Conservation (phyloP, 2,797 vertebrate species). For the Propithecus perrieri region DNA sequence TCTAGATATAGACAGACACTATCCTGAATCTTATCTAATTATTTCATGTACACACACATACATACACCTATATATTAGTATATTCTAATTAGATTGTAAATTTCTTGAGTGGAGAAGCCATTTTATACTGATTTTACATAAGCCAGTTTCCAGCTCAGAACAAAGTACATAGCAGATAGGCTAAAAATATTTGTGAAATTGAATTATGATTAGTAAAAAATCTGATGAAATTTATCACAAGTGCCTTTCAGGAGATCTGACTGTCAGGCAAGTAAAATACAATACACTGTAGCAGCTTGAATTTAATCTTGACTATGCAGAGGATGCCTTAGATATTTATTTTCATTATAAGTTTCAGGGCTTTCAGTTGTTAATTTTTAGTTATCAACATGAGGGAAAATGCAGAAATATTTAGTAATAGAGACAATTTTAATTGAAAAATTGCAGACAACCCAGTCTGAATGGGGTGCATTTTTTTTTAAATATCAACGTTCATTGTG, state of each 20-base stretch:
- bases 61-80: background rate
- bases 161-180: background rate
- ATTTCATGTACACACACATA: background rate
- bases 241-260: background rate
- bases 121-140: background rate
- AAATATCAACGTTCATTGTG: background rate
- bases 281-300: background rate
- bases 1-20: background rate
- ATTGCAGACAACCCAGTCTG: background rate
- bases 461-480: background rate
- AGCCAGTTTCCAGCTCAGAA: background rate
- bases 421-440: background rate
- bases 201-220: constrained; percentile 26
- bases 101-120: background rate
- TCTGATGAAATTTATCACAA: constrained; percentile 25
- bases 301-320: background rate
- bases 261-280: background rate
- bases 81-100: constrained; percentile 27
- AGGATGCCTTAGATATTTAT: background rate
- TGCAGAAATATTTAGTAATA: background rate
- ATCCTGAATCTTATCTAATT: background rate
- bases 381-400: background rate
- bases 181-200: background rate
- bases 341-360: background rate
- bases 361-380: constrained; percentile 1